A percentile compares a stretch with the other conserved stretches of the same genome.
Evolutionary conservation across 2,888 invertebrate genomes (phyloP).

Genomic region (Trissolcus japonicus): DNA sequence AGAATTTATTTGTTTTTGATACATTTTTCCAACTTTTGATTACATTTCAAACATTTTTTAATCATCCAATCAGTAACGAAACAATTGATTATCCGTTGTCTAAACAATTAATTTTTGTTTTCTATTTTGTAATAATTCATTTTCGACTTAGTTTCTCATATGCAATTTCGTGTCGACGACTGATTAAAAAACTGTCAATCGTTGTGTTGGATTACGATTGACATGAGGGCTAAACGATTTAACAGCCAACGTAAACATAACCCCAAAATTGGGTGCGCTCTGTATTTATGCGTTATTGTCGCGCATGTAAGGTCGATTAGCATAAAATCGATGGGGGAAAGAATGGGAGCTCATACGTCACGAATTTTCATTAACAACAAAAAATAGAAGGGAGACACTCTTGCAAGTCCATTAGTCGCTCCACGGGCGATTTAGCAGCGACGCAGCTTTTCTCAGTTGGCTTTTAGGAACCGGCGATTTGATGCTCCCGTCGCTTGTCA

Average conservation of each 20-base stretch:
- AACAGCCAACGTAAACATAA: slow-evolving; percentile 16
- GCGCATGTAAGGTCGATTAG: background rate
- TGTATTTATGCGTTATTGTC: background rate
- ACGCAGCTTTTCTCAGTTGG: slow-evolving; percentile 60
- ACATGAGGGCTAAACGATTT: slow-evolving; percentile 9
- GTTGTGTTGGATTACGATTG: slow-evolving; percentile 6
- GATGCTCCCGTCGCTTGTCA: slow-evolving; percentile 71
- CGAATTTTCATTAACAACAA: background rate
- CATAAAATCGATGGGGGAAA: slow-evolving; percentile 19
- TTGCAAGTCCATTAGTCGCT: slow-evolving; percentile 72
- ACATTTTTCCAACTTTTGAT: too few species aligned
- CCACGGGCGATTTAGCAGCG: slow-evolving; percentile 73
- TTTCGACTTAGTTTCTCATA: too few species aligned
- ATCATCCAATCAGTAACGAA: too few species aligned
- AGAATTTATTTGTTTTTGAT: too few species aligned
- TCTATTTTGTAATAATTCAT: too few species aligned
- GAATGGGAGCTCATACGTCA: background rate
- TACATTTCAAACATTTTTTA: too few species aligned
- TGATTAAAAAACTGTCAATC: too few species aligned
- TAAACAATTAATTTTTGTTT: too few species aligned
- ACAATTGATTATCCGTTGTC: too few species aligned
- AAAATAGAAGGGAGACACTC: too few species aligned
- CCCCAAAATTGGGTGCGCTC: slow-evolving; percentile 7
- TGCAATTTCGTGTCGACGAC: too few species aligned
- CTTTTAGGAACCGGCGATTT: slow-evolving; percentile 74